Evolutionary conservation across 2,113 vertebrate genomes (phyloP).

Genomic region (Sander lucioperca): DNA sequence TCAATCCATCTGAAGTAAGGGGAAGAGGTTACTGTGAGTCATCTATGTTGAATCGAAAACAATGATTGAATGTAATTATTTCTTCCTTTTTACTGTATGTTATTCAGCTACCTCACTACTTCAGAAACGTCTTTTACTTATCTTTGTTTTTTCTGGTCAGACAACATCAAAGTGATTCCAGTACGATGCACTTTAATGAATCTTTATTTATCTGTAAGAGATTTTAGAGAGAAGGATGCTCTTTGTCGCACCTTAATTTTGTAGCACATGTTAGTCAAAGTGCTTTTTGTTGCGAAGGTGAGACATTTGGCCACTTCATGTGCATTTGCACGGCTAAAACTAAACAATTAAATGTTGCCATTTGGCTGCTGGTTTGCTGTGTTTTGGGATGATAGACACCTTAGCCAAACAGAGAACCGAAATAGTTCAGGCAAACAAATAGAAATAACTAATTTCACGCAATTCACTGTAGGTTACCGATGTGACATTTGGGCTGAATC

Average conservation of each 20-base stretch:
- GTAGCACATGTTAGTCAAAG: neutral
- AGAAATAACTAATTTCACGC: too few relatives aligned
- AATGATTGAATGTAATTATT: conserved; percentile 28
- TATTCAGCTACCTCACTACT: neutral
- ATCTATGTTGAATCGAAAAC: conserved; percentile 22
- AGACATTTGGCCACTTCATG: neutral
- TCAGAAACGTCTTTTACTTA: neutral
- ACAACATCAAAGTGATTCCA: neutral
- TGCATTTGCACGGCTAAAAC: neutral
- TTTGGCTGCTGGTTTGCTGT: neutral
- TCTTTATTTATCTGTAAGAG: neutral
- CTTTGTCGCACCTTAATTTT: neutral
- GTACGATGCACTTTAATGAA: conserved; percentile 10
- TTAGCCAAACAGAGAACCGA: neutral
- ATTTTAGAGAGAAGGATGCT: neutral
- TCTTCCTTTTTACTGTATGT: neutral
- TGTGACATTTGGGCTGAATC: neutral
- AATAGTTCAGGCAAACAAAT: too few relatives aligned
- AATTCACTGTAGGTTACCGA: too few relatives aligned
- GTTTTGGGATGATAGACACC: neutral
- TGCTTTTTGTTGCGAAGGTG: neutral
- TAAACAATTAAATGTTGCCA: neutral
- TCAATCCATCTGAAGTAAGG: conserved; percentile 21
- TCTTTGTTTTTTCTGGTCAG: neutral
- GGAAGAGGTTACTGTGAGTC: conserved; percentile 31